Base-by-base conservation (phyloP, 2,888 invertebrate species). In the Drymonia ruficornis region DNA sequence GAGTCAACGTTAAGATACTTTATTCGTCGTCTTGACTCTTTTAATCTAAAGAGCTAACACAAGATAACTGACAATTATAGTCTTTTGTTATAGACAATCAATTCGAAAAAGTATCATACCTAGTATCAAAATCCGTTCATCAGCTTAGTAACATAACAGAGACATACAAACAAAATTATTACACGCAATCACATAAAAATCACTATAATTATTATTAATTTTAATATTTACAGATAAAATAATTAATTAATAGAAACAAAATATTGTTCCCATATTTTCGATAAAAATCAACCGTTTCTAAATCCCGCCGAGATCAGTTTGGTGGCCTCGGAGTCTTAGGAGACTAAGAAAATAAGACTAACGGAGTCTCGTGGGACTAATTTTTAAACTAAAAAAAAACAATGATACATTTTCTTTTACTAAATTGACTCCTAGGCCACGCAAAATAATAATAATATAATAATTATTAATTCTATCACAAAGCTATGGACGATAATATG, bases 241-340 rank as follows among this genome's bases (percentile, higher is more conserved):
- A 23, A 38, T 34, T 47, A 28, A 34, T 36, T 28, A 57, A 56
- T 43, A 50, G 56, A 70, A 65, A 67, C 66, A 69, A 63, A 40
- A 18, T 45, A 53, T 50, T 73, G 71, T 70, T 73, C 73, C 73
- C 72, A 71, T 58, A 51, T 53, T 54, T 63, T 56, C 48, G 53
- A 56, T 53, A 57, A 63, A 48, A 53, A 52, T 51, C 48, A 60
- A 53, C 51, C 47, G 12, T 12, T 9, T 23, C 7, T 7, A 31
- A n/a, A 23, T 7, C 23, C 8, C 28, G 46, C 16, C 19, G 36
- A 48, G 34, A 45, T 45, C 45, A 45, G 19, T 43, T 43, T 13
- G n/a, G 43, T 16, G 40, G 40, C 40, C 40, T 15, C 40, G 40
- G 40, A 40, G 40, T 40, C 28, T 28, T 28, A 16, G 18, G 28